Conservation (phyloP, 2,113 vertebrate genomes). For the Ctenomys sociabilis region DNA sequence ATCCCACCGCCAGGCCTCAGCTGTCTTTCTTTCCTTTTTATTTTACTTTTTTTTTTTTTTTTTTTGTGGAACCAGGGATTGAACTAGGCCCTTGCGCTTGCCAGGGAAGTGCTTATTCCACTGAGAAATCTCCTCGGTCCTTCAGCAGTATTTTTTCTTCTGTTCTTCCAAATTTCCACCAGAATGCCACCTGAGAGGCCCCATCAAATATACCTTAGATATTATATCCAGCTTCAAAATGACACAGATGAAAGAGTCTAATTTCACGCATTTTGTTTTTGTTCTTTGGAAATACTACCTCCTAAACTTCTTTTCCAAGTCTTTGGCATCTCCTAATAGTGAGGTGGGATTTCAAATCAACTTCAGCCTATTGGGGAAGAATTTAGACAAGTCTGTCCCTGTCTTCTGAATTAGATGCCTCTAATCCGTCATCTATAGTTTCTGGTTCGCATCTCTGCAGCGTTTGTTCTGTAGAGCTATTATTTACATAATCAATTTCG, state of each 20-base stretch:
- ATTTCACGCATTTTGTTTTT: neutral
- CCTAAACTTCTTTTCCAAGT: neutral
- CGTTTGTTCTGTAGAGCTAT: neutral
- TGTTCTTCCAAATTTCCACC: neutral
- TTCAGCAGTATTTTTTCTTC: too few species aligned
- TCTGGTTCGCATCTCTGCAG: fast-evolving
- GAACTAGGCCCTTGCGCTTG: too few species aligned
- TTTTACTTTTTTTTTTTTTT: too few species aligned
- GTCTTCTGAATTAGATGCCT: neutral
- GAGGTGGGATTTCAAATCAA: neutral
- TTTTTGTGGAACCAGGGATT: too few species aligned
- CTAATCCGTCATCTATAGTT: too few species aligned
- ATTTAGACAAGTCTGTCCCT: neutral
- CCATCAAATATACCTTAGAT: neutral
- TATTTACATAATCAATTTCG: neutral
- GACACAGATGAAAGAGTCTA: neutral
- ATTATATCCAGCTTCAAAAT: too few species aligned
- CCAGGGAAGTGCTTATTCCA: too few species aligned
- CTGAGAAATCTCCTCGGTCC: too few species aligned
- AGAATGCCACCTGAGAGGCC: neutral
- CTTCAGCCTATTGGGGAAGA: neutral
- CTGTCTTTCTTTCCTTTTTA: too few species aligned
- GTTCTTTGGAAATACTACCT: neutral
- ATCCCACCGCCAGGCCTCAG: neutral
- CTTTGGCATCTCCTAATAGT: neutral